phyloP scores from a whole-genome alignment of 1,140 invertebrate species.

The Elysia chlorotica region DNA sequence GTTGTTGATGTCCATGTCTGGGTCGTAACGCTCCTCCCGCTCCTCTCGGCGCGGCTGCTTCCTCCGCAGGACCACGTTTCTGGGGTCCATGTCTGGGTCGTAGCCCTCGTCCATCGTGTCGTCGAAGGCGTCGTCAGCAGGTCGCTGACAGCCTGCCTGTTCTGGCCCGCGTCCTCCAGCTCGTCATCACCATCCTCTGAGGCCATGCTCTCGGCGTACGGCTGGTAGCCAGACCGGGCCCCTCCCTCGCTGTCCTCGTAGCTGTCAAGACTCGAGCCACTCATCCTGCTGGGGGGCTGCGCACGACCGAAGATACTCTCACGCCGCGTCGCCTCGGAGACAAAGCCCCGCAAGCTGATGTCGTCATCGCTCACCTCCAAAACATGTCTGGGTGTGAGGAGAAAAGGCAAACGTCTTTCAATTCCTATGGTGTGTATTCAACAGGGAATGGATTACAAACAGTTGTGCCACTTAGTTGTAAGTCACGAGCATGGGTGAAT shows the following conservation, averaged over 20 bases:
- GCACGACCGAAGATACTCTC: slow-evolving; percentile 40
- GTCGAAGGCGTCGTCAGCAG: slow-evolving; percentile 49
- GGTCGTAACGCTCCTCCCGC: slow-evolving; percentile 10
- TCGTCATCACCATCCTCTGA: slow-evolving; percentile 15
- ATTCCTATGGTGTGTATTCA: no score
- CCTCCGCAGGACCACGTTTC: slow-evolving; percentile 8
- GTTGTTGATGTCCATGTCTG: slow-evolving; percentile 21
- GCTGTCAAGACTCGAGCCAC: slow-evolving; percentile 34
- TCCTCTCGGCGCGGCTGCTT: not conserved
- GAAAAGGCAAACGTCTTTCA: no score
- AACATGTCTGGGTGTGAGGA: not conserved
- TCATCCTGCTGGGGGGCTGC: not conserved
- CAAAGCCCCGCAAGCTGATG: slow-evolving; percentile 53
- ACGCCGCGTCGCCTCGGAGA: slow-evolving; percentile 45
- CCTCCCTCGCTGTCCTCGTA: slow-evolving; percentile 14
- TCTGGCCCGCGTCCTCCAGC: not conserved
- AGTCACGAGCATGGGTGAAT: no score
- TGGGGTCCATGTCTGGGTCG: slow-evolving; percentile 22
- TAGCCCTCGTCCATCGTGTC: slow-evolving; percentile 50
- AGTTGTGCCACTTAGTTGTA: no score
- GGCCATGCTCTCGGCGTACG: no score
- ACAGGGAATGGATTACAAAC: no score
- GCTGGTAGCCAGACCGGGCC: no score
- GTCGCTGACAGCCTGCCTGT: slow-evolving; percentile 15
- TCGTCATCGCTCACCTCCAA: slow-evolving; percentile 43